phyloP scores from a whole-genome alignment of 2,113 vertebrate genomes.

The Pyxicephalus adspersus region DNA sequence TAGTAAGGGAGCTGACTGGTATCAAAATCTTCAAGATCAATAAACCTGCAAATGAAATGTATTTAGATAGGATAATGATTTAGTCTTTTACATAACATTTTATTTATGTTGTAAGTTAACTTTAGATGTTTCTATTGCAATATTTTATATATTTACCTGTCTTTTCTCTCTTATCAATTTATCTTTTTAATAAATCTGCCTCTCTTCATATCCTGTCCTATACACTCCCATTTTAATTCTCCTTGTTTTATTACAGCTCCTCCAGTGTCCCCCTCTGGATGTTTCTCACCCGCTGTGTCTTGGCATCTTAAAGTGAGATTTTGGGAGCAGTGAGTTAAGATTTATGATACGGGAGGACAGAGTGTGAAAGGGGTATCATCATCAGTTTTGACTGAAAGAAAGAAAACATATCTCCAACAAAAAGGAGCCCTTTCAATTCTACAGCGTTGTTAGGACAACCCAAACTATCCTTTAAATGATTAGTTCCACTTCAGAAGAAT shows the following conservation, averaged over 20 bases:
- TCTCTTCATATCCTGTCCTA: neutral
- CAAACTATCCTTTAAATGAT: conserved; percentile 99
- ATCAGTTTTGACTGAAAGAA: conserved; percentile 95
- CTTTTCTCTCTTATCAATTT: neutral
- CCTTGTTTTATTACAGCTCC: conserved; percentile 12
- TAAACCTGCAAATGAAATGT: no score
- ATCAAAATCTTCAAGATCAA: no score
- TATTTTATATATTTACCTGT: neutral
- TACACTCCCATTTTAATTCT: neutral
- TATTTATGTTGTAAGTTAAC: neutral
- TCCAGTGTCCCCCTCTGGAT: conserved; percentile 61
- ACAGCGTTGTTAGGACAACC: conserved; percentile 99
- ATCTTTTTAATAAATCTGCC: neutral
- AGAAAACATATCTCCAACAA: conserved; percentile 97
- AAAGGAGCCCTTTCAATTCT: conserved; percentile 94
- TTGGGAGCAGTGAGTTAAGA: conserved; percentile 76
- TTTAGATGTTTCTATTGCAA: neutral
- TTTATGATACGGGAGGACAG: conserved; percentile 92
- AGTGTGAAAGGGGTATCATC: conserved; percentile 97
- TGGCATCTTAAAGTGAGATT: conserved; percentile 80
- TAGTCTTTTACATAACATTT: no score
- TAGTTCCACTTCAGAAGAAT: conserved; percentile 99
- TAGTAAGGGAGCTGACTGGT: no score
- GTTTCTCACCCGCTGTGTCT: conserved; percentile 81
- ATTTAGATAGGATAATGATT: no score